Evolutionary conservation across 2,113 vertebrate species (phyloP).

Genomic region (Epinephelus lanceolatus): DNA sequence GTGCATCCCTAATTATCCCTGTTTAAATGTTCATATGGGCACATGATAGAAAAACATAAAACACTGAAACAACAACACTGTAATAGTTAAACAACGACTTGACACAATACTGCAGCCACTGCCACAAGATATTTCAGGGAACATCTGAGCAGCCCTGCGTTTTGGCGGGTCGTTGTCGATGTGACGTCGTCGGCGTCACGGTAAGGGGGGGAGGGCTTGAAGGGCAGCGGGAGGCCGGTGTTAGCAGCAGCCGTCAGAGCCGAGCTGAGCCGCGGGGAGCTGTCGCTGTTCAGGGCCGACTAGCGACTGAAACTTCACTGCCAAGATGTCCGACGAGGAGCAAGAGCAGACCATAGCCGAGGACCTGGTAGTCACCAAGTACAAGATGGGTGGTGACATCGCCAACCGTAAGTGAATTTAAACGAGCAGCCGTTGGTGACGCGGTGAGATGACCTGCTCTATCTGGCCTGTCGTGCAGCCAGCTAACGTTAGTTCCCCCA

Average conservation of each 20-base stretch:
- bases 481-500: slow-evolving; percentile 19
- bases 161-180: slow-evolving; percentile 50
- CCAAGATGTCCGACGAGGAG: slow-evolving; percentile 89
- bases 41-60: too few relatives aligned
- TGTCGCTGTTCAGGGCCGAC: slow-evolving; percentile 7
- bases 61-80: too few relatives aligned
- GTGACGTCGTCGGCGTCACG: neutral
- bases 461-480: slow-evolving; percentile 45
- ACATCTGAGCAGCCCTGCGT: neutral
- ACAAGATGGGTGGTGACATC: slow-evolving; percentile 96
- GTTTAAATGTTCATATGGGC: too few relatives aligned
- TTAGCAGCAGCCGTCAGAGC: neutral
- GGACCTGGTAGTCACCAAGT: slow-evolving; percentile 95
- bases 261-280: neutral
- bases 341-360: slow-evolving; percentile 95
- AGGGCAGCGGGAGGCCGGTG: slow-evolving; percentile 2
- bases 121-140: neutral
- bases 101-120: neutral
- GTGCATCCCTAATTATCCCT: too few relatives aligned
- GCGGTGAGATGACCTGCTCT: neutral
- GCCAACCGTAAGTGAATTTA: slow-evolving; percentile 90
- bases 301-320: slow-evolving; percentile 57
- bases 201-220: slow-evolving; percentile 33
- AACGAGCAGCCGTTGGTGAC: neutral
- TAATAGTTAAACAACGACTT: too few relatives aligned